Conservation (phyloP, 2,888 invertebrate genomes). For the Synanthedon myopaeformis region DNA sequence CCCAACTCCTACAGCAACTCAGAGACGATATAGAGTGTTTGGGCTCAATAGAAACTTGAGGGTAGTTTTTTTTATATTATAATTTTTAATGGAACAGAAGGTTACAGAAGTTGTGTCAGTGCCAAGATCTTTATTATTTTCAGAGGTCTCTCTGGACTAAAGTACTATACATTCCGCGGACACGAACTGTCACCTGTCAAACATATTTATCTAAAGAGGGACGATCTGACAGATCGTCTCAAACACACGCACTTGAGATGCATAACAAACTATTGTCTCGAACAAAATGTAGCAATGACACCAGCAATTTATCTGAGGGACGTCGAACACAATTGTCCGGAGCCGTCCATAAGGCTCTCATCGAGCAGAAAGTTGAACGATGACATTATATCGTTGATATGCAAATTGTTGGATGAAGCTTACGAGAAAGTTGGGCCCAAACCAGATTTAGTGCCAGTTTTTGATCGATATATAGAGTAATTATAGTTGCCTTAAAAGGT, state of each 20-base stretch:
- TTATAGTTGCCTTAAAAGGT: background rate
- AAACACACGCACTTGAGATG: constrained; percentile 70
- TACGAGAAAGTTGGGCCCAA: constrained; percentile 47
- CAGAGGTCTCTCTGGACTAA: constrained; percentile 54
- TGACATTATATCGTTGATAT: constrained; percentile 67
- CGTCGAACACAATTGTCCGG: constrained; percentile 73
- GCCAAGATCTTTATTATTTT: constrained; percentile 8
- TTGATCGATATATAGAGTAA: constrained; percentile 5
- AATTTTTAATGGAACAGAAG: too few relatives aligned
- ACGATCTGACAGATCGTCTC: constrained; percentile 45
- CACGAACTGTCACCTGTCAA: constrained; percentile 79
- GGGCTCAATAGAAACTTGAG: too few relatives aligned
- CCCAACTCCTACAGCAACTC: too few relatives aligned
- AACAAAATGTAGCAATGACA: constrained; percentile 76
- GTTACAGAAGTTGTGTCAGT: too few relatives aligned
- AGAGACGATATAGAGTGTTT: too few relatives aligned
- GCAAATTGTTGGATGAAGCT: constrained; percentile 46
- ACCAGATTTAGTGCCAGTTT: constrained; percentile 29
- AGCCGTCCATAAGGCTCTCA: constrained; percentile 80
- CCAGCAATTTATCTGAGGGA: constrained; percentile 77
- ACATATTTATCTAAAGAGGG: constrained; percentile 74
- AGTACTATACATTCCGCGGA: constrained; percentile 67
- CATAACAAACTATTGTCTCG: constrained; percentile 75
- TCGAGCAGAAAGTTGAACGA: constrained; percentile 74
- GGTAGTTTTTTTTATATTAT: too few relatives aligned